Evolutionary conservation across 2,113 vertebrate species (phyloP).

Genomic region (Menidia beryllina): DNA sequence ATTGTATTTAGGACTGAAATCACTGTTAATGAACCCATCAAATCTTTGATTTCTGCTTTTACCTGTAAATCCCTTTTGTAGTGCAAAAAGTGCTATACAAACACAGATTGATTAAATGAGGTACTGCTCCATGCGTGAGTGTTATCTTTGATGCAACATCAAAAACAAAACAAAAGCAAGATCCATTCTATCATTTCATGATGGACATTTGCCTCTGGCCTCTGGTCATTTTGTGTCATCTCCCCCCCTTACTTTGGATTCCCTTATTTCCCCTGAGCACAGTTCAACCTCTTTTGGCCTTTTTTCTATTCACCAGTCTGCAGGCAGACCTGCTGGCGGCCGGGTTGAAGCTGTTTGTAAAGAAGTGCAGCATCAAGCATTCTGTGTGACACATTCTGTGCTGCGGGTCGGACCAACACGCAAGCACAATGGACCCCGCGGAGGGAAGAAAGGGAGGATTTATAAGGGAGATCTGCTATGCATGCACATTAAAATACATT

Average conservation of each 20-base stretch:
- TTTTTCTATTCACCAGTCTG: slow-evolving; percentile 62
- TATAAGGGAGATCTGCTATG: slow-evolving; percentile 7
- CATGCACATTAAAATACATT: slow-evolving; percentile 33
- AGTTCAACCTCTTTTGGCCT: slow-evolving; percentile 49
- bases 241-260: background rate
- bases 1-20: no score
- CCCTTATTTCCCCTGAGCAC: slow-evolving; percentile 20
- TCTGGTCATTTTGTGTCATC: slow-evolving; percentile 18
- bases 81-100: no score
- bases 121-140: slow-evolving; percentile 19
- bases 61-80: no score
- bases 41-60: no score
- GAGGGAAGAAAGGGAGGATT: slow-evolving; percentile 28
- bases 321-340: slow-evolving; percentile 54
- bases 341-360: slow-evolving; percentile 61
- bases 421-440: slow-evolving; percentile 1
- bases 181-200: slow-evolving; percentile 9
- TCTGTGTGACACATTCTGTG: slow-evolving; percentile 58
- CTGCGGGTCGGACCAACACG: slow-evolving; percentile 46
- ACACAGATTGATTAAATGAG: no score
- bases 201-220: slow-evolving; percentile 16
- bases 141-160: background rate
- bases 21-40: no score
- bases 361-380: slow-evolving; percentile 74
- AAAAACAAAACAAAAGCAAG: slow-evolving; percentile 2